Evolutionary conservation across 2,797 vertebrate species (phyloP), one percentile per base, ranked within the genome.

Genomic region (Lemur catta): DNA sequence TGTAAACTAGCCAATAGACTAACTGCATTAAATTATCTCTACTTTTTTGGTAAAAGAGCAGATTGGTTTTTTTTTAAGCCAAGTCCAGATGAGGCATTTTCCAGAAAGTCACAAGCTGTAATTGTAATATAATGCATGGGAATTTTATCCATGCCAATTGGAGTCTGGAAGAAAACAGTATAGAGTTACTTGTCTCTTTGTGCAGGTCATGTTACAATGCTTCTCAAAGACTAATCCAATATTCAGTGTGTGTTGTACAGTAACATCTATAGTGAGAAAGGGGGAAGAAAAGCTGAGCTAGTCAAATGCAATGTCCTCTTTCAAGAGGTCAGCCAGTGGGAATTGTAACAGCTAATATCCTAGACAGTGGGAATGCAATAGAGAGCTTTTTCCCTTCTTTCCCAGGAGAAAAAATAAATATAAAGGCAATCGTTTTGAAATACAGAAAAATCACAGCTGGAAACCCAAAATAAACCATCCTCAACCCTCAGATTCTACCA

Each of bases 341-440:
- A 98, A 98, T 69, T 84, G n/a, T 97, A 96, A 97, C 97, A 98
- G 97, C 97, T 98, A 98, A 98, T 98, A 98, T 97, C 98, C 97
- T 98, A 98, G 97, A 98, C 98, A 98, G 97, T 98, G 98, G 98
- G 98, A 98, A 98, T 97, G 90, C 90, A 97, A 59, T 46, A 91
- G 24, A 96, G 84, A 95, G 91, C 63, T 97, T 89, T 97, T 98
- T 98, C 97, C 98, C 98, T 98, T 97, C 97, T 98, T 96, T 98
- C 98, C 98, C 98, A 98, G 95, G 98, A 98, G 98, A 97, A 98
- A 97, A 93, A 96, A 97, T 96, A 98, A 98, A 98, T 98, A 98
- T 82, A 97, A 98, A 98, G 95, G 26, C 80, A 97, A 86, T 74
- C 89, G 71, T 98, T 98, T 94, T 97, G 98, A 98, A 98, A 98